Base-by-base conservation (phyloP, 1,140 invertebrate genomes). In the Leguminivora glycinivorella region DNA sequence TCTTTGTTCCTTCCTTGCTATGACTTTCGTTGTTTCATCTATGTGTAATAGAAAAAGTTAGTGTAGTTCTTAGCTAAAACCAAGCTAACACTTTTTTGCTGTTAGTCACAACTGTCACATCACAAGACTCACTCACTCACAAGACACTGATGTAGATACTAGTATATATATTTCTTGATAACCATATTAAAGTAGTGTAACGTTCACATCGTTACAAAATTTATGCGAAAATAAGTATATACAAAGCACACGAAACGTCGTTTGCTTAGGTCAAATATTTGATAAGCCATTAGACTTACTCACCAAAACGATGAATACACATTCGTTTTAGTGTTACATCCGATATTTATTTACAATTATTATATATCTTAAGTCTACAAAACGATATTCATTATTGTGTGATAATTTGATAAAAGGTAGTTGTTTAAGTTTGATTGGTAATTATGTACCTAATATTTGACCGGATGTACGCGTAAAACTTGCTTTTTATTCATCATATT, bases 1-100 rank as follows among this genome's bases (percentile, higher is more conserved):
- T 63, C 58, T 63, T 34, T 63, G 58, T 63, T 63, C 58, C 58
- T 63, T 52, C 4, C 47, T 52, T 52, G 47, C 47, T 52, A 19
- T 52, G 6, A 17, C 17, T 19, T 52, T 43, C 31, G 1, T 34
- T 34, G 31, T 34, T 10, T 7, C 1, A 34, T 2, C 2, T 29
- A 29, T 29, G 26, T 34, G 9, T 34, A 34, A n/a, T n/a, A n/a
- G n/a, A n/a, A n/a, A n/a, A n/a, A n/a, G n/a, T n/a, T n/a, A n/a
- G n/a, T n/a, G n/a, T n/a, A n/a, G n/a, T n/a, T 29, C 26, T 29
- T 29, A 29, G 26, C 26, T n/a, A 29, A 29, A 31, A 31, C 31
- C 6, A 9, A 31, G n/a, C n/a, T n/a, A n/a, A 17, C n/a, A 47
- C 3, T 14, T 47, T 6, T 47, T 47, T 47, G 43, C 14, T n/a